Evolutionary conservation across 2,797 vertebrate genomes (phyloP), one percentile per base, ranked within the genome.

Genomic region (Miichthys miiuy): DNA sequence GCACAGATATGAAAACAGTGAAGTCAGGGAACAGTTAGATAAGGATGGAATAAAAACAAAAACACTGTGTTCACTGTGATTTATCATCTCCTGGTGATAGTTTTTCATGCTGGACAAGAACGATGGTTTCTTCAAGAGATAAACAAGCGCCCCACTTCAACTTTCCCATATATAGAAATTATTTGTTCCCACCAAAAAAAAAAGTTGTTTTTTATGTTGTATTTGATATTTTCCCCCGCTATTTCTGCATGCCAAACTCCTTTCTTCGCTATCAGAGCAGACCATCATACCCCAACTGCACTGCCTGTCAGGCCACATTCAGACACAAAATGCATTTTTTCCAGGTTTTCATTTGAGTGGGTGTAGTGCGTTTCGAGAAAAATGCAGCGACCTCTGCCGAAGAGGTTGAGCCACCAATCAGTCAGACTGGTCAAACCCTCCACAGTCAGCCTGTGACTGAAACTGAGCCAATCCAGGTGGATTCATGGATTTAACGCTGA

Each of bases 31-130:
- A 23, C 16, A 17, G 58, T 54, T 54, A 50, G 60, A 71, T 6
- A 54, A 67, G n/a, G 34, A 55, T 48, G 3, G 48, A 51, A 63
- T 27, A 38, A 20, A 60, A 70, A 44, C n/a, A 54, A 67, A 72
- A 65, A 65, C 52, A 41, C 8, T 21, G 41, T 42, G 57, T 38
- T 63, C 60, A 46, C 38, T 62, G 50, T 54, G 56, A 34, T 23
- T 20, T 23, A 52, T 50, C 6, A 2, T 68, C 8, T 58, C n/a
- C 20, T 17, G 34, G 4, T 48, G 27, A 55, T 42, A 51, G 41
- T 60, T 71, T 64, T 70, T 63, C 11, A 44, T 23, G 42, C 34
- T 56, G 10, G n/a, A 54, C 11, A 7, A 6, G 21, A 50, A 30
- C 10, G 18, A 27, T 63, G 18, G 42, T 46, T 38, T 57, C 65